phyloP scores from a whole-genome alignment of 1,140 invertebrate species.

The Papilio aristodemus region DNA sequence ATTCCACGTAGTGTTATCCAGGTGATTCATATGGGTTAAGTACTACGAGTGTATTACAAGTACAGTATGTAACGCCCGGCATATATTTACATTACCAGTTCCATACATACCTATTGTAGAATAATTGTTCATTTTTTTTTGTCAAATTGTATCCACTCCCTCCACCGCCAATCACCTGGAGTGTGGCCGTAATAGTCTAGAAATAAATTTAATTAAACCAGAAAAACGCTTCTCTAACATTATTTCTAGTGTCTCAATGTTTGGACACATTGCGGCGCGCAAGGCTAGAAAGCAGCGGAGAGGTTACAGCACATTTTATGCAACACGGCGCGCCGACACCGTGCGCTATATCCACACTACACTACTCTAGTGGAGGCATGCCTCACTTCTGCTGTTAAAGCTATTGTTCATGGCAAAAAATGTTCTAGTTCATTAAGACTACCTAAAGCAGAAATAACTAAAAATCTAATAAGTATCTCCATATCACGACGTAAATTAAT shows the following conservation, averaged over 20 bases:
- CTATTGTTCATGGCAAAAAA: no score
- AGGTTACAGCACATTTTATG: background rate
- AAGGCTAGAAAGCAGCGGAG: background rate
- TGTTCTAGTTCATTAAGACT: no score
- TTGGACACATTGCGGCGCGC: background rate
- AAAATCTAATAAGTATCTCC: no score
- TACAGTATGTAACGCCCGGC: background rate
- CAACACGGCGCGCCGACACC: background rate
- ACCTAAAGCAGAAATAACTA: no score
- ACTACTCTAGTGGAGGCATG: no score
- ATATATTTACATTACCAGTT: background rate
- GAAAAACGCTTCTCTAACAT: background rate
- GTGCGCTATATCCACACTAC: background rate
- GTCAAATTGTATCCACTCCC: no score
- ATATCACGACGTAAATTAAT: no score
- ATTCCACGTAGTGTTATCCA: background rate
- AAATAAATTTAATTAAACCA: background rate
- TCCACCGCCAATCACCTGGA: no score
- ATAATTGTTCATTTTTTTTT: no score
- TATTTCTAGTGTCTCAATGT: background rate
- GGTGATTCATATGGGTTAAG: background rate
- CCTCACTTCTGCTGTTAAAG: no score
- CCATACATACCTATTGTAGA: background rate
- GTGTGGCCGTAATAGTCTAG: no score
- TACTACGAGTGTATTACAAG: background rate